These are phyloP conservation scores for Panagrolaimus sp. DNA, from an alignment of 1,140 invertebrate genomes.

Conservation along the genomic window DNA sequence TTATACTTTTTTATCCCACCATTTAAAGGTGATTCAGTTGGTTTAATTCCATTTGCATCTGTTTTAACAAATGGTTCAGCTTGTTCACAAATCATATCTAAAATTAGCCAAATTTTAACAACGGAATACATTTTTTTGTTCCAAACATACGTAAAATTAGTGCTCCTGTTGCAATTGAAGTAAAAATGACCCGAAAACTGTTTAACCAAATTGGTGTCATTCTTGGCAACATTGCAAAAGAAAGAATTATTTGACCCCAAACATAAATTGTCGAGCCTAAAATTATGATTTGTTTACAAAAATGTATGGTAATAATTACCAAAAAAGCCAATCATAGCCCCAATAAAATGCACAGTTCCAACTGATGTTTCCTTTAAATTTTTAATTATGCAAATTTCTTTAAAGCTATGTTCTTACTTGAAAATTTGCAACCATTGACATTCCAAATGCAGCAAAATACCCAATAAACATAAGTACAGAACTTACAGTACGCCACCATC, in stretches of 20 bases:
- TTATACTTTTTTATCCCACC: background rate
- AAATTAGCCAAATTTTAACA: background rate
- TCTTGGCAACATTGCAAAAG: background rate
- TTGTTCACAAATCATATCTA: conserved; percentile 16
- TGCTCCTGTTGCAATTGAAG: background rate
- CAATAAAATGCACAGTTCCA: background rate
- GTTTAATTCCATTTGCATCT: background rate
- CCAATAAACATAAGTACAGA: background rate
- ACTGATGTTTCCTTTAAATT: conserved; percentile 14
- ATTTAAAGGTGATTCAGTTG: background rate
- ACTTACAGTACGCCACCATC: conserved; percentile 4
- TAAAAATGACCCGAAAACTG: background rate
- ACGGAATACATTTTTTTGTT: background rate
- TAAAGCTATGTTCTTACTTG: background rate
- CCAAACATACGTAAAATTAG: conserved; percentile 1
- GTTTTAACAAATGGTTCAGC: conserved; percentile 8
- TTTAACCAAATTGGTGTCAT: conserved; percentile 7
- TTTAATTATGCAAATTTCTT: background rate
- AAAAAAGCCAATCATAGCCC: conserved; percentile 7
- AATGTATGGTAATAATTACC: too few species aligned
- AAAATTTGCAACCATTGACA: conserved; percentile 6
- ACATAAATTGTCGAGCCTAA: conserved; percentile 2
- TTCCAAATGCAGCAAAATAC: background rate
- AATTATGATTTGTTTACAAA: too few species aligned
- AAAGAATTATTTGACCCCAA: conserved; percentile 14